These are phyloP conservation scores for Drosophila borborema DNA, from an alignment of 2,888 invertebrate genomes.

Conservation along the genomic window DNA sequence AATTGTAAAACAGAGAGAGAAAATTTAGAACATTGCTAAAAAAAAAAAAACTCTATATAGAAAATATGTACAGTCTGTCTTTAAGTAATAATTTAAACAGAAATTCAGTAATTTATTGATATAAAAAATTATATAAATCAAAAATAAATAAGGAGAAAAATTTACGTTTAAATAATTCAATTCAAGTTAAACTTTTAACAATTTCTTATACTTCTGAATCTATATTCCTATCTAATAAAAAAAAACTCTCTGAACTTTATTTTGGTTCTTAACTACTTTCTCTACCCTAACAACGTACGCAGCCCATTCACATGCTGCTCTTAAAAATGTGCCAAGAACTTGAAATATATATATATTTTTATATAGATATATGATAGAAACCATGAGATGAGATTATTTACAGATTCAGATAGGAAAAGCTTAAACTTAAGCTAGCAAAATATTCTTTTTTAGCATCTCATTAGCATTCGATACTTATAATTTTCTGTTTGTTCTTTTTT, in stretches of 20 bases:
- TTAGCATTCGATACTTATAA: slow-evolving; percentile 73
- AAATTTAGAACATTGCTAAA: neutral
- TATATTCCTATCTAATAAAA: neutral
- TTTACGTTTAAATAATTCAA: neutral
- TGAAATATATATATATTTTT: slow-evolving; percentile 1
- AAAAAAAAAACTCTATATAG: neutral
- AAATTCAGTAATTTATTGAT: neutral
- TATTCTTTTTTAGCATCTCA: slow-evolving; percentile 63
- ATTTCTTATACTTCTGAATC: no score
- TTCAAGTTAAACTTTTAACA: neutral
- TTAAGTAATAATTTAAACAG: neutral
- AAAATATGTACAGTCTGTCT: neutral
- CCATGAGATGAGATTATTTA: slow-evolving; percentile 46
- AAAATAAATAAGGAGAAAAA: neutral
- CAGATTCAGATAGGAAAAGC: slow-evolving; percentile 34
- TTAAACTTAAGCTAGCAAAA: slow-evolving; percentile 39
- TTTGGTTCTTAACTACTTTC: neutral
- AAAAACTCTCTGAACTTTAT: neutral
- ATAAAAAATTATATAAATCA: neutral
- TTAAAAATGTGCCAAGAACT: slow-evolving; percentile 14
- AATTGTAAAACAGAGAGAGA: slow-evolving; percentile 22
- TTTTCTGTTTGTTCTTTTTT: slow-evolving; percentile 10
- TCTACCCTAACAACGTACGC: neutral
- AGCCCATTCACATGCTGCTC: slow-evolving; percentile 8
- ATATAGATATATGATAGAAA: slow-evolving; percentile 21